Evolutionary conservation across 2,113 vertebrate genomes (phyloP).

Genomic region (Thinocorus orbignyianus): DNA sequence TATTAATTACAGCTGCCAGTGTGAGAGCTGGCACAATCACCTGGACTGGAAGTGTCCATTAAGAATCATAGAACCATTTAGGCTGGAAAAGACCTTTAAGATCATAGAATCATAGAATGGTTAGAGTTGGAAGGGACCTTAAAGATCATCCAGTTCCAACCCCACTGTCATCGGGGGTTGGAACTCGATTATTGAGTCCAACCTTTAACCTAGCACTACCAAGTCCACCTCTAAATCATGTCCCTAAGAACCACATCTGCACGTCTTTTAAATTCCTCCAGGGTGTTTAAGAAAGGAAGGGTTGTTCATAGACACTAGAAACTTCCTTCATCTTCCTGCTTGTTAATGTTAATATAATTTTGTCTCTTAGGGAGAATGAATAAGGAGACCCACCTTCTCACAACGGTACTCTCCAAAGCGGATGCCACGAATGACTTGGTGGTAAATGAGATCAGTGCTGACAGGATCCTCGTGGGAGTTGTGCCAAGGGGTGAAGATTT

Average conservation of each 20-base stretch:
- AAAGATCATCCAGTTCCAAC: too few relatives aligned
- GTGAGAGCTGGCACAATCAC: neutral
- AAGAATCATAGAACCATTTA: neutral
- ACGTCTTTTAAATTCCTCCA: neutral
- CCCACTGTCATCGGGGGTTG: too few relatives aligned
- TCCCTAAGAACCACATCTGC: neutral
- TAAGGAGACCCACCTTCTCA: slow-evolving; percentile 78
- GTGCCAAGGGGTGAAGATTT: slow-evolving; percentile 96
- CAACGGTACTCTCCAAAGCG: slow-evolving; percentile 88
- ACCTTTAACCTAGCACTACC: neutral
- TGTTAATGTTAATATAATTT: neutral
- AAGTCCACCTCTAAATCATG: neutral
- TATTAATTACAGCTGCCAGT: neutral
- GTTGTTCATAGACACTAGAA: neutral
- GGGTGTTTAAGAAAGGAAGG: neutral
- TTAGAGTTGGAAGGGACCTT: too few relatives aligned
- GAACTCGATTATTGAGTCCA: too few relatives aligned
- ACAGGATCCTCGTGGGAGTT: slow-evolving; percentile 81
- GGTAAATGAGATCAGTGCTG: slow-evolving; percentile 93
- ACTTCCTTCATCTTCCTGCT: neutral
- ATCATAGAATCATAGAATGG: too few relatives aligned
- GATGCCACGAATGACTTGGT: slow-evolving; percentile 87
- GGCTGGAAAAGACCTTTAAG: neutral
- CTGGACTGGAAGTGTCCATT: neutral
- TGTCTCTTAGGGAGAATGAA: neutral